Base-by-base conservation (phyloP, 2,797 vertebrate genomes). In the Urocyon cinereoargenteus region DNA sequence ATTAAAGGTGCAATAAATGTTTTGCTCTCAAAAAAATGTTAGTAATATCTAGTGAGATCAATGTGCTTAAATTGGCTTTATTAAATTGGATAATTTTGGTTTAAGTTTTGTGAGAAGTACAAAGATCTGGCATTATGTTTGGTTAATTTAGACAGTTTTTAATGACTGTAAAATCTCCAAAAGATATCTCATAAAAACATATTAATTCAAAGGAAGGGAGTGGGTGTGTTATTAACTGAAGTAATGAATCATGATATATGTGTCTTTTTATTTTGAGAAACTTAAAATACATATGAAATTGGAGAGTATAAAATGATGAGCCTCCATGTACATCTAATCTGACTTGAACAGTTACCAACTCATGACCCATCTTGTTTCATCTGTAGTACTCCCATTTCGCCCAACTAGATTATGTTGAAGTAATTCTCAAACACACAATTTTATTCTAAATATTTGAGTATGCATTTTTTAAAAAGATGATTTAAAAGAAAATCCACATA, bases 11-110 rank as follows among this genome's bases (percentile, higher is more conserved):
- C 28, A 81, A 73, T 45, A 45, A 91, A 91, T 70, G 4, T 83
- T 93, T 97, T 93, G 24, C 10, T 93, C 53, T 97, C 79, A 57
- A 89, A 94, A 94, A 82, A 82, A 28, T 81, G 16, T 73, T 94
- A 85, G n/a, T 89, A 22, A 36, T 91, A 31, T 96, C 93, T 66
- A 85, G 55, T 90, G 45, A 95, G 11, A 89, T 53, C 31, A 86
- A 0, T 83, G 28, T 57, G 22, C 57, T 79, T 85, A 86, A 62
- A 45, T 77, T 36, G 49, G 14, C 40, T 72, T 86, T 18, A 24
- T 89, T 81, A 88, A 53, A 49, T 92, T 90, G 40, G 57, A 68
- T 75, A 66, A 45, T 72, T 18, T 90, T 64, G 16, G n/a, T 57
- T 86, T 83, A 91, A 57, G n/a, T 68, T 95, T 86, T 70, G n/a